Evolutionary conservation across 2,888 invertebrate genomes (phyloP), one percentile per base, ranked within the genome.

Genomic region (Hylaea fasciaria): DNA sequence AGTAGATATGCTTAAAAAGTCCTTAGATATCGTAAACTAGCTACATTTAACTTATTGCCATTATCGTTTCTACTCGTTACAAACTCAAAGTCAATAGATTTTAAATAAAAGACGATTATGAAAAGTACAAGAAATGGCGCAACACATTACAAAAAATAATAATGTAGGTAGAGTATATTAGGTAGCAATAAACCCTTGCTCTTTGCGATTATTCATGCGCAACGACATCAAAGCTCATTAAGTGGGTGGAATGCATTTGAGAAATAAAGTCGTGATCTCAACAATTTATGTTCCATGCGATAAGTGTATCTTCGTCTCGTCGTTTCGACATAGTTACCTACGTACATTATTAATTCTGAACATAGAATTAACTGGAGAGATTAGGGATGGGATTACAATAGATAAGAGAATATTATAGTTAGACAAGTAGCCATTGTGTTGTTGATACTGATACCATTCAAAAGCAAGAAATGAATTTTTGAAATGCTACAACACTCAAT

Each of bases 271-370:
- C 32, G 35, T 35, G 17, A 44, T 43, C 13, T 32, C 12, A 28
- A 51, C 35, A 39, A 39, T 53, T 37, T 45, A 53, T 53, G 28
- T 52, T 52, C 45, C 35, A 52, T 14, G n/a, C 0, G 28, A 46
- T 39, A 45, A 22, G 22, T 22, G 2, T 22, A 11, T 53, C 28
- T 53, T 28, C 28, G 14, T 44, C n/a, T 37, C 13, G 17, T 37
- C 14, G n/a, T 52, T 17, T 52, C 32, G 13, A 17, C 43, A 43
- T 17, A n/a, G n/a, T n/a, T n/a, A n/a, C n/a, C n/a, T n/a, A n/a
- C n/a, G n/a, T n/a, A 17, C 22, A 13, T 10, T 35, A 13, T 10
- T 29, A 12, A n/a, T 37, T 16, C n/a, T 47, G 3, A 17, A 43
- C 16, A 17, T 17, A 43, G 17, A 10, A 2, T 5, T 22, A 22